Evolutionary conservation across 2,113 vertebrate species (phyloP).

Genomic region (Toxostoma redivivum): DNA sequence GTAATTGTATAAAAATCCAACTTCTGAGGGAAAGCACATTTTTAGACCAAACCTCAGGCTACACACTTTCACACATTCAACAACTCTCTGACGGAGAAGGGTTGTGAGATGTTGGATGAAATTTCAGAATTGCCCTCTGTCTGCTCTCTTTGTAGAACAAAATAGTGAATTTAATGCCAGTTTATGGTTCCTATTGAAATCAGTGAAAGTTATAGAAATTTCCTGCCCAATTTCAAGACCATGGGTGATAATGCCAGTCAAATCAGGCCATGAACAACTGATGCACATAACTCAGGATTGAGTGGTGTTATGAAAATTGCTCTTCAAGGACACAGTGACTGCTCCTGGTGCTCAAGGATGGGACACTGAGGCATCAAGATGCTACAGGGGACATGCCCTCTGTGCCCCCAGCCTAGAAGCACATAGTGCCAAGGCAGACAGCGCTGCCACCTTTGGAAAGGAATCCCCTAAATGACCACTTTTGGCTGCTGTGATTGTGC

Average conservation of each 20-base stretch:
- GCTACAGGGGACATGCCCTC: neutral
- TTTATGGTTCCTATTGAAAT: accelerated
- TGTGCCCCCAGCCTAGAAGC: neutral
- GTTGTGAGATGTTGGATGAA: neutral
- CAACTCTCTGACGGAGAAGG: neutral
- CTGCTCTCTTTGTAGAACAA: neutral
- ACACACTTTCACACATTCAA: neutral
- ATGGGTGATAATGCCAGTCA: neutral
- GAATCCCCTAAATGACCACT: neutral
- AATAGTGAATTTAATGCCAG: neutral
- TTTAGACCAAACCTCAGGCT: neutral
- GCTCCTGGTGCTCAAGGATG: neutral
- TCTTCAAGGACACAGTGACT: neutral
- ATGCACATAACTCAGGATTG: neutral
- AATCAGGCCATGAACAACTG: neutral
- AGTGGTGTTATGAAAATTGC: neutral
- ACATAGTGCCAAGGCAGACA: neutral
- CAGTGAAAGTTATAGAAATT: neutral
- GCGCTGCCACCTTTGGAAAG: neutral
- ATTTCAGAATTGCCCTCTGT: neutral
- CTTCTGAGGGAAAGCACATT: neutral
- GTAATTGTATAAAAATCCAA: neutral
- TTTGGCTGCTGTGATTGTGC: neutral
- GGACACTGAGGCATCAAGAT: neutral
- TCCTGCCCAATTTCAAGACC: neutral